Evolutionary conservation across 2,888 invertebrate genomes (phyloP).

Genomic region (Idaea straminata): DNA sequence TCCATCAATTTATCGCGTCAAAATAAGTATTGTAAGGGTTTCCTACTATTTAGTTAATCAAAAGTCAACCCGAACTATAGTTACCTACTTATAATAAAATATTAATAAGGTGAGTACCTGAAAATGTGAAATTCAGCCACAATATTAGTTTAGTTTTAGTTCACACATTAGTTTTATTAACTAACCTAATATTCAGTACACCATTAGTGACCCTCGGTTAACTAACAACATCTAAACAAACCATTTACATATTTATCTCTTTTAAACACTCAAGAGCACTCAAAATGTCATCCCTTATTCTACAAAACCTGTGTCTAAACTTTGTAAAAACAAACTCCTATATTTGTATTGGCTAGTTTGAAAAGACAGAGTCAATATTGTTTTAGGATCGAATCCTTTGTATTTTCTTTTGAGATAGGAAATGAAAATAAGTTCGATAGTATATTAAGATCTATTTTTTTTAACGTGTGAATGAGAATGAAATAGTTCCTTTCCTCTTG

Average conservation of each 20-base stretch:
- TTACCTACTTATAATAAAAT: not conserved
- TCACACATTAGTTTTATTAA: not conserved
- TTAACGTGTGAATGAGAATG: not conserved
- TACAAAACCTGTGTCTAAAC: conserved; percentile 27
- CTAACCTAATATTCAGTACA: conserved; percentile 12
- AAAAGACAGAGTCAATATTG: conserved; percentile 60
- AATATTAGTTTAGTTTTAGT: not conserved
- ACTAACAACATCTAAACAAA: conserved; percentile 18
- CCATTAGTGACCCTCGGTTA: conserved; percentile 14
- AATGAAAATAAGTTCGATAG: conserved; percentile 1
- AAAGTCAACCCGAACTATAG: not conserved
- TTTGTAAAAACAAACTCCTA: conserved; percentile 40
- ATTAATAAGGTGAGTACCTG: not conserved
- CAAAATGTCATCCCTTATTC: conserved; percentile 25
- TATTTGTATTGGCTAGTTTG: conserved; percentile 42
- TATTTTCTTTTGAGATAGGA: conserved; percentile 35
- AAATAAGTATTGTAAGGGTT: too few relatives aligned
- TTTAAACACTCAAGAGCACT: conserved; percentile 24
- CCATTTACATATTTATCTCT: conserved; percentile 26
- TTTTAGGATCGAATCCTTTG: conserved; percentile 64
- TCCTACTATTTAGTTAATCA: not conserved
- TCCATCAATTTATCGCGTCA: too few relatives aligned
- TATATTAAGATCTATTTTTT: not conserved
- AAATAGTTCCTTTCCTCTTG: not conserved
- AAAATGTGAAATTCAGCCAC: not conserved